Evolutionary conservation across 2,113 vertebrate species (phyloP).

Genomic region (Phalacrocorax aristotelis): DNA sequence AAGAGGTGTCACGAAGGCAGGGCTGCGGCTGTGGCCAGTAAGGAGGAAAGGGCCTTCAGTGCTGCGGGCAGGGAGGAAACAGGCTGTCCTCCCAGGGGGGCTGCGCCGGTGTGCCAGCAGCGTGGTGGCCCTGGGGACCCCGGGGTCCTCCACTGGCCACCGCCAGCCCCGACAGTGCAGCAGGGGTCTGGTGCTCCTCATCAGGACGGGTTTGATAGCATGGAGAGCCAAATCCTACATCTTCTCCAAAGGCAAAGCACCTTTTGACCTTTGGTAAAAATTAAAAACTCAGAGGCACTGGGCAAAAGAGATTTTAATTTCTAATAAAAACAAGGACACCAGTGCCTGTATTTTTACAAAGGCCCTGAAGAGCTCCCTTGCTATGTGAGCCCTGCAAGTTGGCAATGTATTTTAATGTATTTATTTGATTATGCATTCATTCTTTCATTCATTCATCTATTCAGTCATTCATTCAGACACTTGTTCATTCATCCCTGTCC

Average conservation of each 20-base stretch:
- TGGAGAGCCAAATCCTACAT: not conserved
- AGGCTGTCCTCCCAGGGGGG: fast-evolving
- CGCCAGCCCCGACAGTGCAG: not conserved
- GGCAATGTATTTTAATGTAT: constrained; percentile 64
- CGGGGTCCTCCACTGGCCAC: not conserved
- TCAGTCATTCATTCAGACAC: constrained; percentile 66
- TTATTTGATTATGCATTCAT: constrained; percentile 57
- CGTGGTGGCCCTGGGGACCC: not conserved
- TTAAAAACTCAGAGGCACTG: not conserved
- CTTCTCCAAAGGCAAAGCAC: not conserved
- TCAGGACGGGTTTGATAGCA: not conserved
- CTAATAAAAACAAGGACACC: not conserved
- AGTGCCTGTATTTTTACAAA: not conserved
- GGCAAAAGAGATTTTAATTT: constrained; percentile 17
- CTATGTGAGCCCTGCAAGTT: not conserved
- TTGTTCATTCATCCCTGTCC: constrained; percentile 61
- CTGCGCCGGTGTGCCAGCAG: not conserved
- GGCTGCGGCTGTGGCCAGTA: fast-evolving
- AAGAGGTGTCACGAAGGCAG: fast-evolving
- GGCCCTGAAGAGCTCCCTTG: not conserved
- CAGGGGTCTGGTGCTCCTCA: not conserved
- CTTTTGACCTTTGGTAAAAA: constrained; percentile 1
- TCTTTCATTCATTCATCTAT: constrained; percentile 65
- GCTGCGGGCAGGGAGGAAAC: not conserved
- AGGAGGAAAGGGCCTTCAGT: not conserved